phyloP scores from a whole-genome alignment of 1,140 invertebrate genomes.

The Mylabris phalerata region DNA sequence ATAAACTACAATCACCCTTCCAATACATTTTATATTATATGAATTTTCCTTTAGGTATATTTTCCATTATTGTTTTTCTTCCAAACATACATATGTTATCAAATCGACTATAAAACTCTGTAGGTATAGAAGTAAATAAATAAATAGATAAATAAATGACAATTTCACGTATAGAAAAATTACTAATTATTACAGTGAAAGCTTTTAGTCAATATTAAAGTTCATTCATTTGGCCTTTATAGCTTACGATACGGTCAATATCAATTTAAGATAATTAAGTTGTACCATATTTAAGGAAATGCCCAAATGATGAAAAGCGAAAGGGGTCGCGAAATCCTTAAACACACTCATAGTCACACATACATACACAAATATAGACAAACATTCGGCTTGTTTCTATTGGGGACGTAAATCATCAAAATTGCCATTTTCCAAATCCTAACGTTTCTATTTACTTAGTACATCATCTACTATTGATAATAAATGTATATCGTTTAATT shows the following conservation, averaged over 20 bases:
- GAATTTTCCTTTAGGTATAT: no score
- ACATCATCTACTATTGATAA: constrained; percentile 24
- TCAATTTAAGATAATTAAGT: constrained; percentile 27
- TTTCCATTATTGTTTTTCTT: no score
- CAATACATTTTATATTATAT: no score
- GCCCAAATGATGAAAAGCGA: constrained; percentile 17
- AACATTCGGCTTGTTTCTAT: constrained; percentile 21
- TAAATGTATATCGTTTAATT: constrained; percentile 22
- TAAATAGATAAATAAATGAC: no score
- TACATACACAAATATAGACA: constrained; percentile 17
- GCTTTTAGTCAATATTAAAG: constrained; percentile 9
- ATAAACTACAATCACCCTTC: no score
- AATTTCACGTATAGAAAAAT: no score
- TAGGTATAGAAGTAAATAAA: no score
- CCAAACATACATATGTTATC: no score
- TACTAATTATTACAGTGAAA: constrained; percentile 19
- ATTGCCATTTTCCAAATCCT: constrained; percentile 28
- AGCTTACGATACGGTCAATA: constrained; percentile 24
- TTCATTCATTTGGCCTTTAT: constrained; percentile 15
- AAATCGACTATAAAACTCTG: no score
- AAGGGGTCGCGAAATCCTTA: constrained; percentile 21
- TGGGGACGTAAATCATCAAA: constrained; percentile 24
- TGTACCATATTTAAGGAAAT: constrained; percentile 16
- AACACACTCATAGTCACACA: background rate
- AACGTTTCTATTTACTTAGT: constrained; percentile 26